Base-by-base conservation (phyloP, 2,888 invertebrate species). In the Microctonus brassicae region DNA sequence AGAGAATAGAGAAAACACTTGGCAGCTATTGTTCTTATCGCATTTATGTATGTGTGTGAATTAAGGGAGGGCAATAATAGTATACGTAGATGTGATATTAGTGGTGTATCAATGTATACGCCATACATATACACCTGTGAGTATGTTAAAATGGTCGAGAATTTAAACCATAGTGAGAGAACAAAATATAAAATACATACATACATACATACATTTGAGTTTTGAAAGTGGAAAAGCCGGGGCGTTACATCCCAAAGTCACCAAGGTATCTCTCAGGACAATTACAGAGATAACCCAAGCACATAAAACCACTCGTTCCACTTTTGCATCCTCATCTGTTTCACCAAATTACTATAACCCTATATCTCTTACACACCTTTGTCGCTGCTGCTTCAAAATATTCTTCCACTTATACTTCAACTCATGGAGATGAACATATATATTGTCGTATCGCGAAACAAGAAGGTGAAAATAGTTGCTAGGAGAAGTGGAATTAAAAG, bases 11-110 rank as follows among this genome's bases (percentile, higher is more conserved):
- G 76, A 58, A n/a, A 5, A 17, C 76, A 76, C 79, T 79, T 81
- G 80, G 77, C 78, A 78, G 77, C 78, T 77, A 81, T 82, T 81
- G 79, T 81, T 77, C 78, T 81, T 82, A 80, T 79, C 80, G 73
- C 67, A 58, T 55, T 55, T 39, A 61, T 29, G 58, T 73, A 22
- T n/a, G n/a, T n/a, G n/a, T n/a, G n/a, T n/a, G n/a, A n/a, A n/a
- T n/a, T n/a, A n/a, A n/a, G n/a, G n/a, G n/a, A 17, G 58, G 9
- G 26, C 26, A 24, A 55, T n/a, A 20, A 29, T 47, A 7, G 17
- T 29, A 29, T 29, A 29, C 29, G 3, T 5, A 29, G 3, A 29
- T 29, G 29, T 29, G 20, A 26, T 3, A 13, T 13, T 29, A 26
- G 26, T 13, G 26, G 26, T 55, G 13, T 26, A 26, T 26, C 26